Evolutionary conservation across 2,113 vertebrate genomes (phyloP), one percentile per base, ranked within the genome.

Genomic region (Calidris pygmaea): DNA sequence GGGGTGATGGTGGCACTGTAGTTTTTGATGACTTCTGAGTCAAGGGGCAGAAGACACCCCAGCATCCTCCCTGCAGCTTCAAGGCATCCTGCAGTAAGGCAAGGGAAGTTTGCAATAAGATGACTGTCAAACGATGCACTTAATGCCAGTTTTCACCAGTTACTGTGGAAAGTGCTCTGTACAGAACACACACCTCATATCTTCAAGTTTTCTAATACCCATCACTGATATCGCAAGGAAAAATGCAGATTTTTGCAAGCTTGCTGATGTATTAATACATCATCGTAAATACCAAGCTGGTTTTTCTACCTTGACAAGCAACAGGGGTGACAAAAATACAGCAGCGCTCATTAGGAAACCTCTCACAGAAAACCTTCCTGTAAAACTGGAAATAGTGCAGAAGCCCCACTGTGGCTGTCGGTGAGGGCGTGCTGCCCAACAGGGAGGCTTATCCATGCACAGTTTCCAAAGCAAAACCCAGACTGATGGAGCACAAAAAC

Each of bases 1-100:
- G 48, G 37, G 53, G 34, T 4, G 59, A 5, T 1, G 21, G 0
- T 53, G 19, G 27, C 12, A 18, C 16, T 41, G 32, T 14, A 10
- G n/a, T 21, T 13, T 10, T 24, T 22, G 67, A 13, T 29, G 50
- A 66, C 2, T 41, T 24, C 10, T 1, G 6, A 77, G 39, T 4
- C 24, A 43, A 52, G 48, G 41, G 56, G 55, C 13, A 56, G 66
- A 53, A 34, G 27, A 11, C 39, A 6, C 9, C 20, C 24, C 65
- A 19, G 24, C 0, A 4, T 23, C 70, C 48, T 7, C 47, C 37
- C 39, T 24, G 29, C 43, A 43, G 48, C 60, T 39, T 29, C 68
- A 12, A 60, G 83, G 82, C 35, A 60, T 8, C 66, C 50, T 41
- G 20, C 84, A 52, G 71, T 52, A 62, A 63, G 76, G 56, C 27